These are phyloP conservation scores for Miltochrista miniata DNA, from an alignment of 2,888 invertebrate species.

Conservation along the genomic window DNA sequence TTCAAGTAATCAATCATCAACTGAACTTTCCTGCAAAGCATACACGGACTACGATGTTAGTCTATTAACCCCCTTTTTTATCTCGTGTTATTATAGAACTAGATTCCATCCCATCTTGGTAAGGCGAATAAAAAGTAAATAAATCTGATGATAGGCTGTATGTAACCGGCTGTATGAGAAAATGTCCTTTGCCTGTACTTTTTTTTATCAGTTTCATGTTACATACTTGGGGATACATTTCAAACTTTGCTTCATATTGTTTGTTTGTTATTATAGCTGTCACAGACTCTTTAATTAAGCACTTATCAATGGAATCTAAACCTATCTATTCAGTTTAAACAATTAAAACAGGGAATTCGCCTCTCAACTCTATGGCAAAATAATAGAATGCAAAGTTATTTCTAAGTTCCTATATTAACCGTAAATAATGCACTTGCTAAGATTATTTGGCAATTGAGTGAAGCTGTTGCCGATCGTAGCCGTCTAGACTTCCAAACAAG, in stretches of 20 bases:
- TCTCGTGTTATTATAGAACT: slow-evolving; percentile 3
- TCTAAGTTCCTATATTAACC: too few species aligned
- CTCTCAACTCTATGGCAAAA: too few species aligned
- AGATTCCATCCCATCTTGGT: slow-evolving; percentile 3
- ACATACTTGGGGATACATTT: not conserved
- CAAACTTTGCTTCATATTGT: not conserved
- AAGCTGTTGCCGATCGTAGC: too few species aligned
- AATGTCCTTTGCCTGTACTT: not conserved
- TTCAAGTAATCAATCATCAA: not conserved
- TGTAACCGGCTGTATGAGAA: slow-evolving; percentile 4
- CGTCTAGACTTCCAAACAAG: too few species aligned
- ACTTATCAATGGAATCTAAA: too few species aligned
- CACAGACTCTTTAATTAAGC: too few species aligned
- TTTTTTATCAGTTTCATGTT: not conserved
- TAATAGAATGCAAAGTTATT: too few species aligned
- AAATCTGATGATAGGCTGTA: slow-evolving; percentile 14
- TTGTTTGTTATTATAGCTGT: too few species aligned
- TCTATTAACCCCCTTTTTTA: slow-evolving; percentile 10
- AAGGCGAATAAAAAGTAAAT: slow-evolving; percentile 14
- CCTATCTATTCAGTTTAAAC: too few species aligned
- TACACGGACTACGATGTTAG: not conserved
- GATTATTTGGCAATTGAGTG: too few species aligned
- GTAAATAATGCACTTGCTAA: too few species aligned
- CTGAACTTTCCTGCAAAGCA: not conserved
- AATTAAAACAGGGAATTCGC: too few species aligned